Base-by-base conservation (phyloP, 2,113 vertebrate species). In the Dipodomys merriami region DNA sequence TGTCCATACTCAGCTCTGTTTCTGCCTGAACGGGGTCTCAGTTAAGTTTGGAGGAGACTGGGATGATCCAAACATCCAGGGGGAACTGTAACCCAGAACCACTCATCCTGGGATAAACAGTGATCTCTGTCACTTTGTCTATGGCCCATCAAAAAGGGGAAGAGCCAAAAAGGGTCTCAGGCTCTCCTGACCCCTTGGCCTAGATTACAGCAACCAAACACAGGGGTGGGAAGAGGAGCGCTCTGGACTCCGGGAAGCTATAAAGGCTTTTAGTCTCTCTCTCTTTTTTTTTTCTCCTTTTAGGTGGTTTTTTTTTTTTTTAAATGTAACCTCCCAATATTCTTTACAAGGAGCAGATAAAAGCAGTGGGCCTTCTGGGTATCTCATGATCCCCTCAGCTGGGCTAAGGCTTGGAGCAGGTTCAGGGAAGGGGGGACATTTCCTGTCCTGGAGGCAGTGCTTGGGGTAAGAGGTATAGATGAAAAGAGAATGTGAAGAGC, bases 271-370 rank as follows among this genome's bases (percentile, higher is more conserved):
- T 60, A 30, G 20, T 68, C 60, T 73, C 60, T 73, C 35, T n/a
- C n/a, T n/a, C n/a, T n/a, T 49, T 68, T 86, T 91, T 86, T 88
- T 27, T 79, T 20, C 15, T n/a, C 6, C 33, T 77, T 95, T 73
- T 82, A 29, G 30, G 53, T 9, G 39, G 3, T 86, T 91, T 90
- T 79, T 79, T 33, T 79, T 79, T 33, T 35, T 15, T 20, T 25
- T 81, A 29, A 49, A 77, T 57, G 11, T 2, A 69, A 25, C 7
- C 25, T 64, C 33, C 53, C n/a, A 0, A 35, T 44, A 22, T 25
- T 91, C 68, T 84, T 60, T 23, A 80, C n/a, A 87, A 93, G 44
- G 49, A 83, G 60, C 29, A 83, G 16, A 90, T 39, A 76, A 72
- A 84, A 67, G 27, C 19, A n/a, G 72, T 20, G 86, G 69, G 29